phyloP scores from a whole-genome alignment of 35 echinoderm and acorn worm genomes.

The Heliocidaris tuberculata region DNA sequence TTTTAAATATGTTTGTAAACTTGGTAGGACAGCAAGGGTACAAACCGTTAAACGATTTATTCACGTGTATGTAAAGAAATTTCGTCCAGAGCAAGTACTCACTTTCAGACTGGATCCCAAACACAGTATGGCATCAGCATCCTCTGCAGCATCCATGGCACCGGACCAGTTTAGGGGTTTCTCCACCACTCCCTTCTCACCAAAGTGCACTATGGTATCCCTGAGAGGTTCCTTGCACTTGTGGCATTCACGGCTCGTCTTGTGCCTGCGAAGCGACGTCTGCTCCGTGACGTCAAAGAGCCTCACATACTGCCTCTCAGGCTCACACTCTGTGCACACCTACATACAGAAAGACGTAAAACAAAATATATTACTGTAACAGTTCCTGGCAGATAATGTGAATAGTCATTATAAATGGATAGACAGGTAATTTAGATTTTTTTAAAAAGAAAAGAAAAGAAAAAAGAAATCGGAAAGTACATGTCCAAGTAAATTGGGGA shows the following conservation, averaged over 20 bases:
- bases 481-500: no score
- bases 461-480: no score
- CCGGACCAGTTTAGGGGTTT: slow-evolving; percentile 86
- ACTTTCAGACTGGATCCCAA: slow-evolving; percentile 94
- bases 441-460: no score
- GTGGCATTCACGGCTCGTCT: slow-evolving; percentile 69
- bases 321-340: slow-evolving; percentile 86
- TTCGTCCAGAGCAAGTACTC: not conserved
- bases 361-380: no score
- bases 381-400: not conserved
- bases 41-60: no score
- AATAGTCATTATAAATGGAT: not conserved
- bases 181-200: slow-evolving; percentile 84
- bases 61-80: no score
- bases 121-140: slow-evolving; percentile 88
- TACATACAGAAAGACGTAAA: slow-evolving; percentile 5
- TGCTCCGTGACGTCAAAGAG: slow-evolving; percentile 95
- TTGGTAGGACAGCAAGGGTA: no score
- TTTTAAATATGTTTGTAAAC: not conserved
- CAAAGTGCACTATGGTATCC: slow-evolving; percentile 98
- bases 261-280: slow-evolving; percentile 77
- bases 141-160: slow-evolving; percentile 71
- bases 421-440: slow-evolving; percentile 2
- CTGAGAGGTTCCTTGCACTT: slow-evolving; percentile 60
- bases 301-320: slow-evolving; percentile 82